Conservation (phyloP, 2,113 vertebrate genomes). For the Hippocampus zosterae region DNA sequence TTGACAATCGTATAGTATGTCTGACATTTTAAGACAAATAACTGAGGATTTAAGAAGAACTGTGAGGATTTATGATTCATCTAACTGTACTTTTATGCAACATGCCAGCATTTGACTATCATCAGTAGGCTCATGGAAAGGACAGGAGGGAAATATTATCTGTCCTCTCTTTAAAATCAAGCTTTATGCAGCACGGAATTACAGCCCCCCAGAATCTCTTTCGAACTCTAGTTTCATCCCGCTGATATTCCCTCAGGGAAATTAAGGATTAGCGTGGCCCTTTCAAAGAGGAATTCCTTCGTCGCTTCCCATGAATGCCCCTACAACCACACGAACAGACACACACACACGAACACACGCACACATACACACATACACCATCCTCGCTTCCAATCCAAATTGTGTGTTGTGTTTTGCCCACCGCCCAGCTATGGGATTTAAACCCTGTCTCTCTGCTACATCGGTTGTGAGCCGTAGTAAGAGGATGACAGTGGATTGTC, state of each 20-base stretch:
- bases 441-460: conserved; percentile 41
- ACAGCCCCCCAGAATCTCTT: conserved; percentile 52
- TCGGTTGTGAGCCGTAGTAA: conserved; percentile 56
- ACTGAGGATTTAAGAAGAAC: not conserved
- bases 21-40: not conserved
- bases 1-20: not conserved
- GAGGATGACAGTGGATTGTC: conserved; percentile 66
- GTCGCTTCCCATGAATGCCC: conserved; percentile 54
- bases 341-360: too few species aligned
- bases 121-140: conserved; percentile 28
- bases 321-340: too few species aligned
- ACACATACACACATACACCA: too few species aligned
- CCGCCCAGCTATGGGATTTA: conserved; percentile 32
- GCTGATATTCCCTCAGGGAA: conserved; percentile 69
- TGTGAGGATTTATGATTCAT: conserved; percentile 2
- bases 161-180: conserved; percentile 11
- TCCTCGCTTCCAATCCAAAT: conserved; percentile 44
- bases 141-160: conserved; percentile 35
- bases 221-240: conserved; percentile 52
- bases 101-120: conserved; percentile 24
- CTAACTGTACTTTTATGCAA: conserved; percentile 2
- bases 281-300: conserved; percentile 62
- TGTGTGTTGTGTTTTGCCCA: conserved; percentile 43
- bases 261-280: conserved; percentile 69
- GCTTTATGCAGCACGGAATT: conserved; percentile 52